These are phyloP conservation scores for Malurus cyaneus DNA, from an alignment of 2,113 vertebrate species.

Conservation along the genomic window DNA sequence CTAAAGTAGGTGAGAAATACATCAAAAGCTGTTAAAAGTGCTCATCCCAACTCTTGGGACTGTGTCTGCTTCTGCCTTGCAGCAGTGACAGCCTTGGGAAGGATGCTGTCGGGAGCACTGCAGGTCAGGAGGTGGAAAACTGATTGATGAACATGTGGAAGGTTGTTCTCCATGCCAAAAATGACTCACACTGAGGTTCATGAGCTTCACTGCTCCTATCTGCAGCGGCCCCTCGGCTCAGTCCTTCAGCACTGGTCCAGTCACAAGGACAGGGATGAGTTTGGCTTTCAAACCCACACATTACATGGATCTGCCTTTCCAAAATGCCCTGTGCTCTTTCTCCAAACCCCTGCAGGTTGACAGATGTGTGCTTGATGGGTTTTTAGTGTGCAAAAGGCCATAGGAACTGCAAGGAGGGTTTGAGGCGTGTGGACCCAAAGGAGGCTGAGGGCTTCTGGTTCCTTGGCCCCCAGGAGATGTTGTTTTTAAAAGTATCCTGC, in stretches of 20 bases:
- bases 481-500: neutral
- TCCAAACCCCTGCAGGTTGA: neutral
- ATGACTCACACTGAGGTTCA: neutral
- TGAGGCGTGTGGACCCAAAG: rapidly evolving
- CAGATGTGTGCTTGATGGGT: neutral
- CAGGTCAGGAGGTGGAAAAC: neutral
- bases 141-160: rapidly evolving
- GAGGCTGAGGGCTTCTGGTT: neutral
- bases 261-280: neutral
- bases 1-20: neutral
- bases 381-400: neutral
- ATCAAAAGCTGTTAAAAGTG: neutral
- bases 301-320: neutral
- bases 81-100: rapidly evolving
- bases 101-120: neutral
- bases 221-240: neutral
- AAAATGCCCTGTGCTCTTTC: neutral
- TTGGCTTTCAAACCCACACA: rapidly evolving
- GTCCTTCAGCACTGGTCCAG: neutral
- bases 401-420: neutral
- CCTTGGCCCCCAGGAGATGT: neutral
- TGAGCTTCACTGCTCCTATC: neutral
- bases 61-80: neutral
- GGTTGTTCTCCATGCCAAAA: neutral
- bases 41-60: neutral